These are phyloP conservation scores for Pachypsylla venusta DNA, from an alignment of 1,140 invertebrate genomes.

Conservation along the genomic window DNA sequence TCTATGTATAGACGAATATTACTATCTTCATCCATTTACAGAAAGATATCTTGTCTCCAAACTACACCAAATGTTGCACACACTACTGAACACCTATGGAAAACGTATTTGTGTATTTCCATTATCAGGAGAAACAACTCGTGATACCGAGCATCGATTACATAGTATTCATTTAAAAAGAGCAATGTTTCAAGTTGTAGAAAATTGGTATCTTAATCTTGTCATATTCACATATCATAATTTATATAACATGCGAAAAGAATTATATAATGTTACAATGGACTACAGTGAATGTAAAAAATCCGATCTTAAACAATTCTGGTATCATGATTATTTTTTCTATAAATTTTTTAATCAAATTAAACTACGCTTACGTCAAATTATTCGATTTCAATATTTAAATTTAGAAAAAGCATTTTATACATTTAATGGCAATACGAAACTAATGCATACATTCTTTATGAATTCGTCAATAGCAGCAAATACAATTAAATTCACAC, in stretches of 20 bases:
- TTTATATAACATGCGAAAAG: not conserved
- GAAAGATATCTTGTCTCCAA: not conserved
- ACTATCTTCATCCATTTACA: not conserved
- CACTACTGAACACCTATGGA: not conserved
- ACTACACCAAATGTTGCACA: not conserved
- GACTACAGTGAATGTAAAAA: not conserved
- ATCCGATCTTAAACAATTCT: not conserved
- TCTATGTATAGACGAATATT: not conserved
- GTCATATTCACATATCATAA: not conserved
- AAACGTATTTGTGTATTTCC: not conserved
- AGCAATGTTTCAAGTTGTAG: not conserved
- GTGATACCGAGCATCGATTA: not conserved
- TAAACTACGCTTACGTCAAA: not conserved
- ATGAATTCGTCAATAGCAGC: not conserved
- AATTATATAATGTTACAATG: not conserved
- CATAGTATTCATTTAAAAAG: not conserved
- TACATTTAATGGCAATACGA: not conserved
- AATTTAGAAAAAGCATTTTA: not conserved
- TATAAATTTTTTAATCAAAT: not conserved
- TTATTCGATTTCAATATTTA: not conserved
- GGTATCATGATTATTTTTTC: not conserved
- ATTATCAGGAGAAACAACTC: not conserved
- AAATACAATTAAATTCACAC: not conserved
- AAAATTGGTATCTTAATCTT: constrained; percentile 2
- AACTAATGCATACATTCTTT: not conserved